Base-by-base conservation (phyloP, 2,113 vertebrate genomes). In the Coptodon rendalli region DNA sequence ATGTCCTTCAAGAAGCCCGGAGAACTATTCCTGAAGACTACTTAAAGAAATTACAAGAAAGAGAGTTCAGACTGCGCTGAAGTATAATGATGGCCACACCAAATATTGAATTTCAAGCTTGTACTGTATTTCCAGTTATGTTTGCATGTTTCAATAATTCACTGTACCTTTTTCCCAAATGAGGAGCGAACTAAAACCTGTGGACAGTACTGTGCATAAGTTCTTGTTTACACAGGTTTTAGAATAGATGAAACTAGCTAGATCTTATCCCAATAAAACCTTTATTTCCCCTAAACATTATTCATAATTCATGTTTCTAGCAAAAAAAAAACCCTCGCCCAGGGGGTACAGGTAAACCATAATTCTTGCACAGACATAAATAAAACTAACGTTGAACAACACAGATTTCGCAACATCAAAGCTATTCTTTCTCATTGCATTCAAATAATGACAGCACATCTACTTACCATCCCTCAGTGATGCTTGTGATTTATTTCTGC, bases 401-500 rank as follows among this genome's bases (percentile, higher is more conserved):
- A 73, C 83, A 82, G 8, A 91, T 91, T 88, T 68, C 40, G 83
- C 54, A 82, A 66, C 84, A 92, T 94, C 86, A 93, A 93, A 87
- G 88, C 84, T 14, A n/a, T 89, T 87, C 56, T 57, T 78, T 84
- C 86, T 76, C 8, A 17, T 82, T 34, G 76, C 79, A 81, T 87
- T 92, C 43, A 90, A 90, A 93, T 83, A n/a, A 87, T 87, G 79
- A 93, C 84, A 91, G 87, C 87, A 82, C 83, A 76, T 78, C 80
- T 85, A 24, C 66, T 91, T 87, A 82, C 66, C 85, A 84, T 87
- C 82, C 89, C 85, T 92, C 80, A 19, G 76, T 83, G 71, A 85
- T 85, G 88, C 29, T 9, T 84, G 87, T 85, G 89, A 90, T 90
- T 89, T 92, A 94, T 91, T 89, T 91, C 68, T 31, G 53, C 90